Evolutionary conservation across 2,113 vertebrate genomes (phyloP).

Genomic region (Prunella himalayana): DNA sequence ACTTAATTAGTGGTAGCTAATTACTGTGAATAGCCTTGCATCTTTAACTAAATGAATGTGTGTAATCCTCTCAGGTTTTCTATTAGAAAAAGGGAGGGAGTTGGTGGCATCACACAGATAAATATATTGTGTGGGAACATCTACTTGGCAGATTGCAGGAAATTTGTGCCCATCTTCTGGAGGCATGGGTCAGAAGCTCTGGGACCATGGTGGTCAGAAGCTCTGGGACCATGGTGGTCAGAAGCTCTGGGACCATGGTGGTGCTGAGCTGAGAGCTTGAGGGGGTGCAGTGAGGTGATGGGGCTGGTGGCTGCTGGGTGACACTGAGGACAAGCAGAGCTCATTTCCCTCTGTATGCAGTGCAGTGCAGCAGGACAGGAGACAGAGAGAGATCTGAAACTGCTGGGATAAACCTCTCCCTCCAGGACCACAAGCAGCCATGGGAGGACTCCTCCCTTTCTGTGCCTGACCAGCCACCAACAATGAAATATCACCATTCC

Average conservation of each 20-base stretch:
- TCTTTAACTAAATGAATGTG: background rate
- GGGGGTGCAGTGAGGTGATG: background rate
- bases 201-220: background rate
- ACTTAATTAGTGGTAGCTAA: background rate
- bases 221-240: background rate
- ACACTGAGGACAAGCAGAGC: background rate
- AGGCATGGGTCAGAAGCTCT: background rate
- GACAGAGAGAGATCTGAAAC: background rate
- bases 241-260: background rate
- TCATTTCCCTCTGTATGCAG: background rate
- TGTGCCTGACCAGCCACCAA: background rate
- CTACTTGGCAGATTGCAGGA: background rate
- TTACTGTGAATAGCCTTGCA: background rate
- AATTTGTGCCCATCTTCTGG: background rate
- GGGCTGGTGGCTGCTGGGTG: background rate
- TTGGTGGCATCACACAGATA: background rate
- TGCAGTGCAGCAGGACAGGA: background rate
- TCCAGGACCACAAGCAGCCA: background rate
- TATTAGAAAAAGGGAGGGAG: background rate
- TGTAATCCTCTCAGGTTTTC: background rate
- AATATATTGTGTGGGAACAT: background rate
- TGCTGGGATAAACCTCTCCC: fast-evolving
- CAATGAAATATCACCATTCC: fast-evolving
- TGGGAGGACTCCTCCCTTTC: background rate
- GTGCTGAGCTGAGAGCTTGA: background rate